Evolutionary conservation across 2,113 vertebrate genomes (phyloP).

Genomic region (Rhinolophus sinicus): DNA sequence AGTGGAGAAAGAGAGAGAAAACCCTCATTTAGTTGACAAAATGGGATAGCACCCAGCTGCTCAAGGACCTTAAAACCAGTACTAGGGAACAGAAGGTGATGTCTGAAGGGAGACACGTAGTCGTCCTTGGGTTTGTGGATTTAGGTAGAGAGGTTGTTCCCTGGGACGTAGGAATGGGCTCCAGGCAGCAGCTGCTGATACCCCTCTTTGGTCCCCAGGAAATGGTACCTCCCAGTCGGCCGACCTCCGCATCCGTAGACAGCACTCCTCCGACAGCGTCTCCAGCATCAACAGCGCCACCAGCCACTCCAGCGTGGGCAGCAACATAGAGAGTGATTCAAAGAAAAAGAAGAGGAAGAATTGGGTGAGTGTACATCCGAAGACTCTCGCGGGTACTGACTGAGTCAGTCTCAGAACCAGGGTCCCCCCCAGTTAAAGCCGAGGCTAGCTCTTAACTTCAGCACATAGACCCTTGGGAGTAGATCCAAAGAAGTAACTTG

Average conservation of each 20-base stretch:
- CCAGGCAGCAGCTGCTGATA: not conserved
- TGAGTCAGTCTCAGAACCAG: not conserved
- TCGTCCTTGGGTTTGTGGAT: not conserved
- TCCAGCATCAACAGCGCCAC: slow-evolving; percentile 98
- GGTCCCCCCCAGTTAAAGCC: not conserved
- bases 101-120: not conserved
- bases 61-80: not conserved
- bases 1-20: not conserved
- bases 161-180: no score
- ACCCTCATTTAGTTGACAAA: not conserved
- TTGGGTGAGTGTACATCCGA: slow-evolving; percentile 89
- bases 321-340: slow-evolving; percentile 94
- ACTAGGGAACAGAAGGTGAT: not conserved
- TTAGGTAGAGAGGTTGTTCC: not conserved
- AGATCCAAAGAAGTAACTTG: not conserved
- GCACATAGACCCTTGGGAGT: not conserved
- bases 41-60: not conserved
- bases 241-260: slow-evolving; percentile 95
- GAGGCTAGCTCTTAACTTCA: not conserved
- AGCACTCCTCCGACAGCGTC: slow-evolving; percentile 98
- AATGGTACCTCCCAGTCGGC: slow-evolving; percentile 85
- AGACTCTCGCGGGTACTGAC: rapidly evolving
- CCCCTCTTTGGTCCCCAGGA: slow-evolving; percentile 67
- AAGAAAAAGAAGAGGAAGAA: slow-evolving; percentile 99
- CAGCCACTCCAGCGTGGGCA: slow-evolving; percentile 98